phyloP scores from a whole-genome alignment of 2,797 vertebrate species.

The Rhabdomys pumilio region DNA sequence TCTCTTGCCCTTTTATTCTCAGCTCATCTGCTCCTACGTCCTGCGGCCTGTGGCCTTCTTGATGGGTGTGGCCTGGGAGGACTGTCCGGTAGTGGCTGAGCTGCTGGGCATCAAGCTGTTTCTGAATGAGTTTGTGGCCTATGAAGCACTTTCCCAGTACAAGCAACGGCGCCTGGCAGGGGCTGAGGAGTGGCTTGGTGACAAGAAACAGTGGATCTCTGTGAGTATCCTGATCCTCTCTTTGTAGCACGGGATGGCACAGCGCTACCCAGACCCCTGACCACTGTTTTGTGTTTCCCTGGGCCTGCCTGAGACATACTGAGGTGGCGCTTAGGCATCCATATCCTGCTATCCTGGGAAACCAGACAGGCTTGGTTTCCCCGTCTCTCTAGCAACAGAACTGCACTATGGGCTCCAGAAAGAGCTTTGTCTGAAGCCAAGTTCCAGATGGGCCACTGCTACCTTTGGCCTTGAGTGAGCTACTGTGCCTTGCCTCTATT shows the following conservation, averaged over 20 bases:
- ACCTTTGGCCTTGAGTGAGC: not conserved
- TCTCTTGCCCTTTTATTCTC: not conserved
- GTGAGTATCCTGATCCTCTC: constrained; percentile 86
- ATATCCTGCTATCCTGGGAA: not conserved
- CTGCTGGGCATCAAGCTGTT: constrained; percentile 97
- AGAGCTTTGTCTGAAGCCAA: not conserved
- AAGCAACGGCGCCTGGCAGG: constrained; percentile 92
- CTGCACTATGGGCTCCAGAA: not conserved
- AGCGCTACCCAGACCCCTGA: not conserved
- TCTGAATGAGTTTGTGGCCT: constrained; percentile 98
- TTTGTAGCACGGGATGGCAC: fast-evolving
- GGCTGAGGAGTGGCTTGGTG: constrained; percentile 87
- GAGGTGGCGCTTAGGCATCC: not conserved
- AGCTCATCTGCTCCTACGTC: constrained; percentile 97
- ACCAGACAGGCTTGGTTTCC: not conserved
- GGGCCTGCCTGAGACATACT: not conserved
- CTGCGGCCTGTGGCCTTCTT: constrained; percentile 97
- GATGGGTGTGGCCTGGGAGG: constrained; percentile 94
- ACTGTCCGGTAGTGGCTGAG: constrained; percentile 93
- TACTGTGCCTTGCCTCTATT: not conserved
- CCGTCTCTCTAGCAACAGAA: not conserved
- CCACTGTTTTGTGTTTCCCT: not conserved
- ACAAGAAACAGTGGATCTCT: constrained; percentile 93
- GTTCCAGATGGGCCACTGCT: not conserved
- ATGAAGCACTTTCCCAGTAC: constrained; percentile 92